Conservation (phyloP, 2,113 vertebrate genomes). For the Rhea americana region DNA sequence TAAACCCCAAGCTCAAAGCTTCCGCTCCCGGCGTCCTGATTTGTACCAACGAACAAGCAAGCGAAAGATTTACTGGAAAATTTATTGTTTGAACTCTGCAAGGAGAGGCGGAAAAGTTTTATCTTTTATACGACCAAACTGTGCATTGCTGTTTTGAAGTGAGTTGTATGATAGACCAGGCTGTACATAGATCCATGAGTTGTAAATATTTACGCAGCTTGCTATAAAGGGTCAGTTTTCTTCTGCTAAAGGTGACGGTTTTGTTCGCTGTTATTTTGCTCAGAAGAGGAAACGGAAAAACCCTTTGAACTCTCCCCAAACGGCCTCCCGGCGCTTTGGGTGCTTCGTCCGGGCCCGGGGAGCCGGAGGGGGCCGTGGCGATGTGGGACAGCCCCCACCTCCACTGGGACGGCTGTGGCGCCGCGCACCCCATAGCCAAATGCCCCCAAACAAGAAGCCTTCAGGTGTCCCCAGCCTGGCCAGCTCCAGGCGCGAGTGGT, state of each 20-base stretch:
- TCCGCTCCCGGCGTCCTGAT: slow-evolving; percentile 29
- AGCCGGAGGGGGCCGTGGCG: too few relatives aligned
- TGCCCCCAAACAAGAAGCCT: neutral
- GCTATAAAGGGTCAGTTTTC: slow-evolving; percentile 80
- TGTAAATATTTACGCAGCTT: slow-evolving; percentile 88
- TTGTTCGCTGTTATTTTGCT: slow-evolving; percentile 80
- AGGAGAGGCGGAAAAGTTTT: neutral
- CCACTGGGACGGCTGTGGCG: neutral
- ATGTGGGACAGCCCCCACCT: too few relatives aligned
- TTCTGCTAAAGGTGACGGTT: slow-evolving; percentile 62
- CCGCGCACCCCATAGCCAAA: neutral
- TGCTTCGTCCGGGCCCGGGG: neutral
- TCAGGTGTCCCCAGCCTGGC: neutral
- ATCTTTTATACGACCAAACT: slow-evolving; percentile 76
- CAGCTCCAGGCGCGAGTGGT: neutral
- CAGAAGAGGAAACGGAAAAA: neutral
- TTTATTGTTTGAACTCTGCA: slow-evolving; percentile 63
- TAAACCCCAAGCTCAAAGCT: neutral
- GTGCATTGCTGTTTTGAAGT: slow-evolving; percentile 74
- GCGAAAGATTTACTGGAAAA: neutral
- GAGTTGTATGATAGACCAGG: slow-evolving; percentile 78
- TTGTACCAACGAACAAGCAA: slow-evolving; percentile 42
- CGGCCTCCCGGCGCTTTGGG: neutral
- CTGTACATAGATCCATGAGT: slow-evolving; percentile 83
- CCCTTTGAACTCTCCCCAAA: neutral